Evolutionary conservation across 2,113 vertebrate species (phyloP), one percentile per base, ranked within the genome.

Genomic region (Heteronetta atricapilla): DNA sequence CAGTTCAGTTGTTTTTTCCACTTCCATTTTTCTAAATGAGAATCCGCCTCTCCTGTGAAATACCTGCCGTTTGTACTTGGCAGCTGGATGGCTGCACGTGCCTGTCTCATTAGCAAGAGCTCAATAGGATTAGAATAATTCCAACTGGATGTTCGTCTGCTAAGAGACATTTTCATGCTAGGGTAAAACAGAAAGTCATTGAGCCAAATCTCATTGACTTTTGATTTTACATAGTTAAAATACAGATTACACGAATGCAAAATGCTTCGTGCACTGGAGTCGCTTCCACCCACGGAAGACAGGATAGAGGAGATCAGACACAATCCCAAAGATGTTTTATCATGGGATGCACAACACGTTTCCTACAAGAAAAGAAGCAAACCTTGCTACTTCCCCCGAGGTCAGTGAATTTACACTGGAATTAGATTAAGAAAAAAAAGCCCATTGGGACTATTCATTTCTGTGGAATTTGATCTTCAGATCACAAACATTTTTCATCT

Each of bases 51-150:
- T 74, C 56, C 81, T 53, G 23, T 50, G 40, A 70, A 40, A 56
- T 29, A 87, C 81, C 74, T 91, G 73, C 55, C 68, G 78, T 79
- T 68, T 72, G 53, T 63, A n/a, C 8, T 53, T 91, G 91, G 87
- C 87, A 93, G 92, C 90, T 93, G 93, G 70, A 63, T 67, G 68
- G 84, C n/a, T 93, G 81, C 93, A 76, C 67, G 60, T 77, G 83
- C 33, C 77, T 68, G 66, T 52, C 91, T 93, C 90, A 86, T 96
- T 94, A 95, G 89, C 69, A 80, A 38, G 68, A 86, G 81, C 82
- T 92, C 87, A 91, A 86, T 2, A 67, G 83, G 84, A 93, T 89
- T 77, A 89, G 76, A 91, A 8, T 58, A 52, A 94, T 86, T 95
- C 82, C 88, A 66, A 83, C 40, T 62, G 87, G 40, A 90, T 77